Conservation (phyloP, 2,797 vertebrate species). For the Ispidina lecontei region DNA sequence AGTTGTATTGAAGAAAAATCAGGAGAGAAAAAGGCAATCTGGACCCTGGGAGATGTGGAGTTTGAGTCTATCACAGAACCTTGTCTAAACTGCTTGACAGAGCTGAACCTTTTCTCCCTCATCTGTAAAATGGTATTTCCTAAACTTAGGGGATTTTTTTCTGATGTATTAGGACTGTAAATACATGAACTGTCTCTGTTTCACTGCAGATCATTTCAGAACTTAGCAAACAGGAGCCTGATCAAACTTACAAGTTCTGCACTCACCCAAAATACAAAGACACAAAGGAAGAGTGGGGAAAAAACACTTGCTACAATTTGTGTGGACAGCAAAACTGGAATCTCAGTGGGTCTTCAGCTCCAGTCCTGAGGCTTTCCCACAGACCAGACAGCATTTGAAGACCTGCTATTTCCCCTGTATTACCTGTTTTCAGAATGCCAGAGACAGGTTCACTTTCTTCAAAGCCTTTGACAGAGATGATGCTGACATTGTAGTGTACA, state of each 20-base stretch:
- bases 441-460: conserved; percentile 91
- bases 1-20: neutral
- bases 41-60: neutral
- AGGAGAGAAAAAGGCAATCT: neutral
- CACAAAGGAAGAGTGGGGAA: neutral
- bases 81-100: neutral
- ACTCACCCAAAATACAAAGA: neutral
- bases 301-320: neutral
- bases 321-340: neutral
- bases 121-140: neutral
- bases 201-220: neutral
- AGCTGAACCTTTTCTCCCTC: neutral
- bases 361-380: neutral
- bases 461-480: conserved; percentile 87
- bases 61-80: neutral
- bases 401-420: neutral
- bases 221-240: neutral
- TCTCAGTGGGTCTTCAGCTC: neutral
- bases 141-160: rapidly evolving
- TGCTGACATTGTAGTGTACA: conserved; percentile 86
- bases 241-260: neutral
- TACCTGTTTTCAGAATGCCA: conserved; percentile 90
- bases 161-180: neutral
- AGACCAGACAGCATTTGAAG: neutral
- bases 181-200: neutral